Evolutionary conservation across 2,888 invertebrate genomes (phyloP).

Genomic region (Bimastos eiseni): DNA sequence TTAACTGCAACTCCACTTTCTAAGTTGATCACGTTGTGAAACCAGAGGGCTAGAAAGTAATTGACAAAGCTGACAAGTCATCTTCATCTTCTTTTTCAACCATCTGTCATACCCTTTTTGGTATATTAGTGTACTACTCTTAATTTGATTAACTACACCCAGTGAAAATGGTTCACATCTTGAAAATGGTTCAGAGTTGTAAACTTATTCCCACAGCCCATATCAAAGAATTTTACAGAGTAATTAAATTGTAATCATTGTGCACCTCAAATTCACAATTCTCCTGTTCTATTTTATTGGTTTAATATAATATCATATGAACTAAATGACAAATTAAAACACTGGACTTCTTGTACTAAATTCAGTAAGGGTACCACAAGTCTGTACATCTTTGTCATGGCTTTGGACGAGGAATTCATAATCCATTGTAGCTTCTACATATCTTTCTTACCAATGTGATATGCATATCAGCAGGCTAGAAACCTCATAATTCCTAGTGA

Average conservation of each 20-base stretch:
- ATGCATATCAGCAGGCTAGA: too few species aligned
- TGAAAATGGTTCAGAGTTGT: not conserved
- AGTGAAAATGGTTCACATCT: not conserved
- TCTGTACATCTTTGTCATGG: not conserved
- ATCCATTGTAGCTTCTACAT: not conserved
- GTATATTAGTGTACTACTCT: not conserved
- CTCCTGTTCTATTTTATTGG: not conserved
- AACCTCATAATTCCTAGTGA: too few species aligned
- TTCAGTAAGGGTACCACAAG: not conserved
- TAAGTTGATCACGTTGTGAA: constrained; percentile 66
- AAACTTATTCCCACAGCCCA: not conserved
- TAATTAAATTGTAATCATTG: not conserved
- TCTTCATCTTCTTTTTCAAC: not conserved
- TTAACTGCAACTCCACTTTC: constrained; percentile 66
- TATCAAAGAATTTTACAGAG: not conserved
- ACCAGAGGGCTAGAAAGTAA: constrained; percentile 65
- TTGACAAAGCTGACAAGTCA: not conserved
- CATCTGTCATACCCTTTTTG: not conserved
- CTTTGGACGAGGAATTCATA: not conserved
- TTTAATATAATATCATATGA: not conserved
- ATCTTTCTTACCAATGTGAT: not conserved
- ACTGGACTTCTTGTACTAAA: not conserved
- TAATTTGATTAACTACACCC: not conserved
- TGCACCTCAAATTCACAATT: not conserved
- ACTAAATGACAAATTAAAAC: too few species aligned